These are phyloP conservation scores for Daubentonia madagascariensis DNA, from an alignment of 2,113 vertebrate genomes.

Conservation along the genomic window DNA sequence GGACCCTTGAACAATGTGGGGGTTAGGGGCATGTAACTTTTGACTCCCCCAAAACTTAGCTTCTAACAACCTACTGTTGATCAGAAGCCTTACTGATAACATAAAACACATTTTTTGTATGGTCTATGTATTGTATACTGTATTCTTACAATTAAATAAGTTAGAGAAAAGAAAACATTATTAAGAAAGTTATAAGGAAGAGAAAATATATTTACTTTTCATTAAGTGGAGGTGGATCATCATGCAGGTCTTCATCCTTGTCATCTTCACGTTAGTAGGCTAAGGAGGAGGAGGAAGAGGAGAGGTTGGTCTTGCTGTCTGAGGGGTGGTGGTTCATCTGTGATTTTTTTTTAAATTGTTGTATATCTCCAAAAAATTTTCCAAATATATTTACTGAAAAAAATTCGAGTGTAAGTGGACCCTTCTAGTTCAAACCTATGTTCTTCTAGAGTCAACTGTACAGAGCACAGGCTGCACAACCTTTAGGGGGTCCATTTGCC, in stretches of 20 bases:
- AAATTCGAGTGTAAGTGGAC: too few species aligned
- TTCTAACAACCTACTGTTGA: neutral
- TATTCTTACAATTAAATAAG: too few species aligned
- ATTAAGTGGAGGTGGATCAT: neutral
- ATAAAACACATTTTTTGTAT: neutral
- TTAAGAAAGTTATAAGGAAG: neutral
- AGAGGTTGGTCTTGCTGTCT: neutral
- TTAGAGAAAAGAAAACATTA: neutral
- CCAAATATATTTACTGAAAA: neutral
- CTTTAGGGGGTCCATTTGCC: neutral
- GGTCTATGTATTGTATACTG: neutral
- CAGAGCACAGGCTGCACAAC: neutral
- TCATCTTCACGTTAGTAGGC: neutral
- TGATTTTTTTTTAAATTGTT: neutral
- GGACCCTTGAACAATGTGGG: neutral
- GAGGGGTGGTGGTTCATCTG: neutral
- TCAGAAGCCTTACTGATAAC: neutral
- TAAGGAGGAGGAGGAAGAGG: neutral
- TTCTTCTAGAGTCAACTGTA: neutral
- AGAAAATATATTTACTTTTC: neutral
- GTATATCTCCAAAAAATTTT: neutral
- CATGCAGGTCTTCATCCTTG: neutral
- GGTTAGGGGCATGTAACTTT: neutral
- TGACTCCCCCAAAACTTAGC: neutral
- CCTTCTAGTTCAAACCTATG: neutral